phyloP scores from a whole-genome alignment of 2,888 invertebrate species.

The Cartodere bifasciata region DNA sequence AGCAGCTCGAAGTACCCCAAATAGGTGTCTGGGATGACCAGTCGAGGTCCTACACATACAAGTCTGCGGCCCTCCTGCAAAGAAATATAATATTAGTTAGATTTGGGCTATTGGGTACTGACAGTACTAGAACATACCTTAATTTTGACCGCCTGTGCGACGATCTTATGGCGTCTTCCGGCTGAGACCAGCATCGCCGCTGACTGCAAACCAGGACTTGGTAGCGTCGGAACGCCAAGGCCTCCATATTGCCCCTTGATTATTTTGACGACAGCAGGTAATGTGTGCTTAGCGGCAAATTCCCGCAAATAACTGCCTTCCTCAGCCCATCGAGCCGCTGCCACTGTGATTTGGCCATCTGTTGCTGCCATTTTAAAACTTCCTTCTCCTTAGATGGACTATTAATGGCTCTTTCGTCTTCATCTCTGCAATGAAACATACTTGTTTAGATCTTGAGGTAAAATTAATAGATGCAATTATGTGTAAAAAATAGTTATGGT shows the following conservation, averaged over 20 bases:
- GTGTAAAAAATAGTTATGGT: too few relatives aligned
- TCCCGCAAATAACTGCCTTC: slow-evolving; percentile 62
- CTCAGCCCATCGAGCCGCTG: slow-evolving; percentile 66
- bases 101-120: too few relatives aligned
- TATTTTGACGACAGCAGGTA: slow-evolving; percentile 81
- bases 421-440: slow-evolving; percentile 11
- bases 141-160: slow-evolving; percentile 80
- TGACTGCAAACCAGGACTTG: slow-evolving; percentile 75
- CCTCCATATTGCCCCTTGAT: slow-evolving; percentile 89
- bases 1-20: slow-evolving; percentile 87
- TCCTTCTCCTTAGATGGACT: too few relatives aligned
- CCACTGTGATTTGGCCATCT: slow-evolving; percentile 80
- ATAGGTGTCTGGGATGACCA: slow-evolving; percentile 83
- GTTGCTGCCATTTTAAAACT: slow-evolving; percentile 65
- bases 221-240: slow-evolving; percentile 77
- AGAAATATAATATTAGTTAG: too few relatives aligned
- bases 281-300: slow-evolving; percentile 55
- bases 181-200: slow-evolving; percentile 77
- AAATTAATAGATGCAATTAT: too few relatives aligned
- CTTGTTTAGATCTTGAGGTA: too few relatives aligned
- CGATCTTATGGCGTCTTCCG: slow-evolving; percentile 73
- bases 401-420: slow-evolving; percentile 5
- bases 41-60: slow-evolving; percentile 66
- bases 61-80: slow-evolving; percentile 73
- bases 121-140: too few relatives aligned